Base-by-base conservation (phyloP, 2,888 invertebrate species). In the Leptarthrus brevirostris region DNA sequence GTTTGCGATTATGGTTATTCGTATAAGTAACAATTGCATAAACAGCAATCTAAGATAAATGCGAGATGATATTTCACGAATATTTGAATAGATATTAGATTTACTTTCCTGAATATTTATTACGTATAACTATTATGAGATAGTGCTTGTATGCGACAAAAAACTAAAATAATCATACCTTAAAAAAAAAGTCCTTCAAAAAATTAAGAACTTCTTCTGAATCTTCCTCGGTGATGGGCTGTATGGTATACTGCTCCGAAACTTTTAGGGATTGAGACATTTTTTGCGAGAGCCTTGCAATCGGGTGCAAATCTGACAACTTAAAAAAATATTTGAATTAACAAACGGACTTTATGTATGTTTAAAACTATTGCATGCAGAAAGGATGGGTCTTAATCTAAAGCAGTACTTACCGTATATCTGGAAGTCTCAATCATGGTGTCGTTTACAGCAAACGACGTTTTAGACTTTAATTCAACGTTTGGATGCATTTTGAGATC, bases 101-200 rank as follows among this genome's bases (percentile, higher is more conserved):
- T n/a, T n/a, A n/a, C n/a, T n/a, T n/a, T n/a, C n/a, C n/a, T n/a
- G n/a, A n/a, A n/a, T n/a, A n/a, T n/a, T n/a, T n/a, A n/a, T n/a
- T n/a, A n/a, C n/a, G n/a, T n/a, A n/a, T n/a, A n/a, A n/a, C n/a
- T n/a, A n/a, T n/a, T n/a, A n/a, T n/a, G n/a, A n/a, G n/a, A n/a
- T n/a, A n/a, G n/a, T n/a, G n/a, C n/a, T n/a, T n/a, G n/a, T n/a
- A n/a, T n/a, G n/a, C n/a, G n/a, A n/a, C n/a, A n/a, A n/a, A n/a
- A n/a, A n/a, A n/a, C n/a, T n/a, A n/a, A n/a, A n/a, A n/a, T n/a
- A n/a, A 52, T 8, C 77, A 79, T 78, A 84, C 89, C 77, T 87
- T 86, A 79, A 89, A 89, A 82, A 89, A 89, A 83, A 87, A 90
- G 81, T 83, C 84, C 79, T 87, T 87, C 1, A 91, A 83, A 80